These are phyloP conservation scores for Schizopygopsis malacanthus DNA, from an alignment of 2,797 vertebrate genomes.

Conservation along the genomic window DNA sequence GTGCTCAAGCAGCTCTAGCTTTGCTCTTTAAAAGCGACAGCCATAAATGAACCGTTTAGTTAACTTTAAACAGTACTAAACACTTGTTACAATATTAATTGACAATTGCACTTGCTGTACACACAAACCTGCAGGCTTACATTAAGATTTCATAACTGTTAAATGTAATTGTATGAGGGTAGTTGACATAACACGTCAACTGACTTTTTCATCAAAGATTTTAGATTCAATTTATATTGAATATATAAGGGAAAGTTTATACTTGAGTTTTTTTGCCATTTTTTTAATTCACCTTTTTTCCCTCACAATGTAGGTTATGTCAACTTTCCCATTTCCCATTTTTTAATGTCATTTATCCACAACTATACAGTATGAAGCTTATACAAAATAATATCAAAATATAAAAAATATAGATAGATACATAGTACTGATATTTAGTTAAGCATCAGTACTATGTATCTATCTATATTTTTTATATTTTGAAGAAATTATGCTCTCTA, in stretches of 20 bases:
- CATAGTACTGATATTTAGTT: too few species aligned
- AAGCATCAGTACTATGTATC: background rate
- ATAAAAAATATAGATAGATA: too few species aligned
- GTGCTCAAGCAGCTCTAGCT: conserved; percentile 39
- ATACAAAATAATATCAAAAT: too few species aligned
- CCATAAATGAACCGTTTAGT: conserved; percentile 18
- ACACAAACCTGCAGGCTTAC: background rate
- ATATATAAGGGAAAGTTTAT: background rate
- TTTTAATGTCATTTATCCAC: background rate
- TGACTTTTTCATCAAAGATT: background rate
- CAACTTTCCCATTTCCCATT: background rate
- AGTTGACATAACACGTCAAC: background rate
- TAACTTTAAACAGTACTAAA: background rate
- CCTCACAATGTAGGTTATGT: background rate
- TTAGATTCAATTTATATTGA: background rate
- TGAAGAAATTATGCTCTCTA: background rate
- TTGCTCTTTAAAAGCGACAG: conserved; percentile 17
- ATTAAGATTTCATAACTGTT: background rate
- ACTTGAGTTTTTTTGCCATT: background rate
- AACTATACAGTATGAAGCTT: background rate
- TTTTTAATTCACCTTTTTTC: background rate
- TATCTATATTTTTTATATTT: background rate
- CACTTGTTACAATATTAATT: background rate
- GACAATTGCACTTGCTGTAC: background rate
- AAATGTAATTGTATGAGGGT: background rate